Percentiles rank a stretch among this genome's conserved stretches.
phyloP scores from a whole-genome alignment of 35 echinoderm and acorn worm species.

The Strongylocentrotus purpuratus region DNA sequence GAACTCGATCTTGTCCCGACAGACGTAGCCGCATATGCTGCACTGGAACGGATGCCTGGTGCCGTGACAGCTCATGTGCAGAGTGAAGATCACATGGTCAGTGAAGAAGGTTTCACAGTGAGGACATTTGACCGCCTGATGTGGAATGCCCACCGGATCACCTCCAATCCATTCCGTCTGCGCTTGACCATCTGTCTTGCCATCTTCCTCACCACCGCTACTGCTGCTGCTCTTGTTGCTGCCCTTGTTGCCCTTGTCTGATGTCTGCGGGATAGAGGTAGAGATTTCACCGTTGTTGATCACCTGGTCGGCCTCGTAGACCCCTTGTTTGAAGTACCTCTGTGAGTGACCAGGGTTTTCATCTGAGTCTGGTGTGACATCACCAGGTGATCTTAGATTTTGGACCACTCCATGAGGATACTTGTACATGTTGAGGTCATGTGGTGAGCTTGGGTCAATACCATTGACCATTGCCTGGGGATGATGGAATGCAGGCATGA shows the following conservation, averaged over 20 bases:
- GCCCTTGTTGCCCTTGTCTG: slow-evolving; percentile 35
- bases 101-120: slow-evolving; percentile 96
- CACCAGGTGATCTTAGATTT: neutral
- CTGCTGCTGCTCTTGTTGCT: slow-evolving; percentile 59
- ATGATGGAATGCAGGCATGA: slow-evolving; percentile 23
- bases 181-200: slow-evolving; percentile 33
- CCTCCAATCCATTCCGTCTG: slow-evolving; percentile 67
- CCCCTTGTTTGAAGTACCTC: neutral
- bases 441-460: slow-evolving; percentile 34
- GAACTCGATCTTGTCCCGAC: slow-evolving; percentile 98
- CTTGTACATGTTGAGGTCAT: slow-evolving; percentile 26
- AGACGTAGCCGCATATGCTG: slow-evolving; percentile 95
- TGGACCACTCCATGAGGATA: slow-evolving; percentile 30
- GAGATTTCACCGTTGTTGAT: slow-evolving; percentile 45
- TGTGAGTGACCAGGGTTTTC: slow-evolving; percentile 28
- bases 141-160: slow-evolving; percentile 59
- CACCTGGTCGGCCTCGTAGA: neutral
- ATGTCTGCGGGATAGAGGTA: slow-evolving; percentile 59
- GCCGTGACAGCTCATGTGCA: slow-evolving; percentile 99
- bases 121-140: slow-evolving; percentile 84
- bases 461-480: slow-evolving; percentile 43
- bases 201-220: slow-evolving; percentile 26
- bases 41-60: slow-evolving; percentile 92
- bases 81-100: slow-evolving; percentile 94
- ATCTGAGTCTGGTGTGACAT: slow-evolving; percentile 29